These are phyloP conservation scores for Solenodon paradoxus DNA, from an alignment of 2,113 vertebrate species.

Conservation along the genomic window DNA sequence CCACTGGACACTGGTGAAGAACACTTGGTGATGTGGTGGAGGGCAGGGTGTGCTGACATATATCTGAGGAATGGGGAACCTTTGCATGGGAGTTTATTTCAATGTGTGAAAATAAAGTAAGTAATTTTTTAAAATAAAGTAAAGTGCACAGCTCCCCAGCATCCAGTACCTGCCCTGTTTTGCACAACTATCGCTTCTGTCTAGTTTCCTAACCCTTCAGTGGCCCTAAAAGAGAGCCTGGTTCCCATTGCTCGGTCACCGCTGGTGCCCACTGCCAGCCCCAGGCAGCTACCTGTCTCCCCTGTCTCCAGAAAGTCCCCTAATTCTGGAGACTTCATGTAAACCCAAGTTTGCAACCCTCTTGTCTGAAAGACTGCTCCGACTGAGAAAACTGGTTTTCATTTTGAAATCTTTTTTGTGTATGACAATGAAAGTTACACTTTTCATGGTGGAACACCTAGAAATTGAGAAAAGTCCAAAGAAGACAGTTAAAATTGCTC, in stretches of 20 bases:
- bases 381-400: background rate
- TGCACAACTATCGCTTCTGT: no score
- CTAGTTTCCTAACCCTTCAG: background rate
- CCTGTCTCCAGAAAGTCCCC: background rate
- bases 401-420: background rate
- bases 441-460: background rate
- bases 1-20: no score
- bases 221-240: background rate
- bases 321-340: background rate
- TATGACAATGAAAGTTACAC: background rate
- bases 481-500: background rate
- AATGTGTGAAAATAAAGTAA: no score
- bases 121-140: no score
- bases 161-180: background rate
- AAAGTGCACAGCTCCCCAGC: background rate
- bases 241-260: fast-evolving
- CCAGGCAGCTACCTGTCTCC: background rate
- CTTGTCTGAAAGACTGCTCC: background rate
- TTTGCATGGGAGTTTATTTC: no score
- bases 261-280: fast-evolving
- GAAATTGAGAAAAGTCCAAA: background rate
- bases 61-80: no score
- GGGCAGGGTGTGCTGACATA: no score
- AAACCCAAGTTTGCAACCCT: background rate
- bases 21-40: no score